Percentiles rank a stretch among this genome's conserved stretches.
Conservation (phyloP, 1,140 invertebrate species). For the Cotesia glomerata region DNA sequence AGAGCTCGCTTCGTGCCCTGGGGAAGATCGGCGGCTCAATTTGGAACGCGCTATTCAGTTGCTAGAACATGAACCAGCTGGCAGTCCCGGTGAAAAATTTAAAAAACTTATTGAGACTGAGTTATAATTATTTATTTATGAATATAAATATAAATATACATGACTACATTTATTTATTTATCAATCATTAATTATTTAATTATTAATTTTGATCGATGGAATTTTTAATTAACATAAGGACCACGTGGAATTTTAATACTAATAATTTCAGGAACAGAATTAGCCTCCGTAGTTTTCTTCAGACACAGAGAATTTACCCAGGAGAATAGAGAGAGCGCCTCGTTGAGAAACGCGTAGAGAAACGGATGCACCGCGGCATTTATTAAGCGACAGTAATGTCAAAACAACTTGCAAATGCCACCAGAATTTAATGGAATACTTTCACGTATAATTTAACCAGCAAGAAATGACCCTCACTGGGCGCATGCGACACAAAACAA, state of each 20-base stretch:
- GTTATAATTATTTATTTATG: constrained; percentile 27
- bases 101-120: constrained; percentile 52
- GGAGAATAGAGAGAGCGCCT: constrained; percentile 51
- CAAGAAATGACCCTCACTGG: constrained; percentile 62
- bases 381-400: constrained; percentile 58
- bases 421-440: constrained; percentile 42
- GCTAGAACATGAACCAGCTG: constrained; percentile 61
- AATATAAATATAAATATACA: background rate
- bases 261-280: constrained; percentile 1
- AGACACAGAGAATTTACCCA: constrained; percentile 24
- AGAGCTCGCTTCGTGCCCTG: constrained; percentile 70
- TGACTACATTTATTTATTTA: background rate
- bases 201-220: background rate
- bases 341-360: constrained; percentile 65
- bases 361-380: constrained; percentile 66
- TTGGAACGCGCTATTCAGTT: constrained; percentile 59
- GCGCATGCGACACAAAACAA: constrained; percentile 64
- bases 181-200: background rate
- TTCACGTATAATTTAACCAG: constrained; percentile 54
- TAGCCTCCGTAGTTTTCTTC: constrained; percentile 5
- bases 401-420: constrained; percentile 62
- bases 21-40: constrained; percentile 56
- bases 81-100: constrained; percentile 63
- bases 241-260: constrained; percentile 30
- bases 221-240: constrained; percentile 23